phyloP scores from a whole-genome alignment of 2,888 invertebrate species.

The Oxystoma pomonae region DNA sequence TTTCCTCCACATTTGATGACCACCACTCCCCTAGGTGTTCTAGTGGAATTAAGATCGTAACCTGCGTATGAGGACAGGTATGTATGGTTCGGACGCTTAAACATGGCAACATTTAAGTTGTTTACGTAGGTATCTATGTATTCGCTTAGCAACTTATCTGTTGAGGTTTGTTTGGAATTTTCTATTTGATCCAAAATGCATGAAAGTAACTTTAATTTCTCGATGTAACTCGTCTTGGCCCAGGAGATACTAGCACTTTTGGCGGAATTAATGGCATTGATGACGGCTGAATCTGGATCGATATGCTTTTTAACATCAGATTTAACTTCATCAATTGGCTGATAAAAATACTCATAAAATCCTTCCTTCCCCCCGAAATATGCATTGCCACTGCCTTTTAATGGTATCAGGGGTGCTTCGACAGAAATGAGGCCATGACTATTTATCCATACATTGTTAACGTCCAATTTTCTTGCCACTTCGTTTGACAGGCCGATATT shows the following conservation, averaged over 20 bases:
- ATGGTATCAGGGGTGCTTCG: slow-evolving; percentile 49
- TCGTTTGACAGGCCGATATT: slow-evolving; percentile 52
- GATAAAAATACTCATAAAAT: not conserved
- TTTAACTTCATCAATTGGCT: not conserved
- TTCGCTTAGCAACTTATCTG: not conserved
- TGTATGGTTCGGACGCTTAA: not conserved
- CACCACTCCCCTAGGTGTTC: slow-evolving; percentile 36
- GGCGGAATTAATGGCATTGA: slow-evolving; percentile 51
- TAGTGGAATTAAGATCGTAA: slow-evolving; percentile 27
- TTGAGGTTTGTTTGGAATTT: not conserved
- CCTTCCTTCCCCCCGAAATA: slow-evolving; percentile 48
- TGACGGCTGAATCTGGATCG: slow-evolving; percentile 37
- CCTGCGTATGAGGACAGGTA: slow-evolving; percentile 11
- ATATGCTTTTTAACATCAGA: slow-evolving; percentile 14
- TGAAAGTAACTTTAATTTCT: not conserved
- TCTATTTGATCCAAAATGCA: not conserved
- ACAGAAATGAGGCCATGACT: slow-evolving; percentile 51
- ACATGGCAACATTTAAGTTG: not conserved
- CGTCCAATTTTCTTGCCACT: slow-evolving; percentile 49
- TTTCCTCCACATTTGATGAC: slow-evolving; percentile 27
- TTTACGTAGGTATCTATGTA: slow-evolving; percentile 10
- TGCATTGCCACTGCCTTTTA: slow-evolving; percentile 51
- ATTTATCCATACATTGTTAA: slow-evolving; percentile 55
- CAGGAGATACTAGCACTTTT: slow-evolving; percentile 47
- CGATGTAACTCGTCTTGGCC: slow-evolving; percentile 16